Percentiles rank a stretch among this genome's conserved stretches.
phyloP scores from a whole-genome alignment of 1,140 invertebrate genomes.

The Drosophila nannoptera region DNA sequence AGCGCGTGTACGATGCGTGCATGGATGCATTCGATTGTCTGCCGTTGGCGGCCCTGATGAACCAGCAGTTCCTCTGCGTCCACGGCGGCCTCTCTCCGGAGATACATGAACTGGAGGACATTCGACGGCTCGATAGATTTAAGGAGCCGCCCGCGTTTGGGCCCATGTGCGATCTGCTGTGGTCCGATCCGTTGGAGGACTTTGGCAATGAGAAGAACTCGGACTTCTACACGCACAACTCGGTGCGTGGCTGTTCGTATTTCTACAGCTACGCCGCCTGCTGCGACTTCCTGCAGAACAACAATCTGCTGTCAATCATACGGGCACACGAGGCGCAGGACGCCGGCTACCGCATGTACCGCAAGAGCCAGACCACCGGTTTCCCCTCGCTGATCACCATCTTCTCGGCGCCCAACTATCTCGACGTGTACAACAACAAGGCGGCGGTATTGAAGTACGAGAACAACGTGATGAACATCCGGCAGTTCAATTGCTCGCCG shows the following conservation, averaged over 20 bases:
- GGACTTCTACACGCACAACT: slow-evolving; percentile 99
- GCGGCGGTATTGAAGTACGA: slow-evolving; percentile 99
- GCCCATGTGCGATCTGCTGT: slow-evolving; percentile 99
- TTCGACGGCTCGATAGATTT: slow-evolving; percentile 99
- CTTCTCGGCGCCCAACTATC: slow-evolving; percentile 99
- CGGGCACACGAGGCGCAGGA: slow-evolving; percentile 99
- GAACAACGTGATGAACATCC: slow-evolving; percentile 99
- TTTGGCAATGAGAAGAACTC: slow-evolving; percentile 99
- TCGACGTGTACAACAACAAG: slow-evolving; percentile 99
- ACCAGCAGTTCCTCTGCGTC: slow-evolving; percentile 99
- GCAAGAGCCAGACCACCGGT: slow-evolving; percentile 99
- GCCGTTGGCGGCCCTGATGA: slow-evolving; percentile 99
- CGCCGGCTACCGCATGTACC: slow-evolving; percentile 99
- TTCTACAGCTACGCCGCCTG: slow-evolving; percentile 99
- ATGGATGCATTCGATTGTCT: slow-evolving; percentile 99
- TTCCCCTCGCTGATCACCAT: slow-evolving; percentile 99
- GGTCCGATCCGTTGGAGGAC: slow-evolving; percentile 99
- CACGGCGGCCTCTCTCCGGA: slow-evolving; percentile 99
- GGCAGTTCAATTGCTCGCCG: slow-evolving; percentile 99
- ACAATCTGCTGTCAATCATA: slow-evolving; percentile 99
- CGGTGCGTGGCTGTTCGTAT: slow-evolving; percentile 99
- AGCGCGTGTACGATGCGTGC: slow-evolving; percentile 99
- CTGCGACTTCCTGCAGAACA: slow-evolving; percentile 99
- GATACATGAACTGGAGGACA: slow-evolving; percentile 99
- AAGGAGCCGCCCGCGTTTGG: slow-evolving; percentile 99